phyloP scores from a whole-genome alignment of 2,888 invertebrate species.

The Calliphora vomitoria region DNA sequence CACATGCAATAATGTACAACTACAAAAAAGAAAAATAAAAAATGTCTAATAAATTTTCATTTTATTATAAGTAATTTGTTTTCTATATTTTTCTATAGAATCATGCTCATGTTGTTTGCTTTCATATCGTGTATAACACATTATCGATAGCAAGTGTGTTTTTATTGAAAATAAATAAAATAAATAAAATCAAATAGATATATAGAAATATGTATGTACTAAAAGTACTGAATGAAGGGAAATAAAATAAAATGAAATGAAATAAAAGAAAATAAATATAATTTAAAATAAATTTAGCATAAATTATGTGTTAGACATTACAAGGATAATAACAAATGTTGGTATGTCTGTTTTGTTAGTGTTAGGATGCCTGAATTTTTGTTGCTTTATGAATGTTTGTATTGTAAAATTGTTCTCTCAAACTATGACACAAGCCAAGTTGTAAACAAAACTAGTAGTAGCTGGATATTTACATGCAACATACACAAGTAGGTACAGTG shows the following conservation, averaged over 20 bases:
- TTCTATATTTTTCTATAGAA: not conserved
- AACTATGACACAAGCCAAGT: slow-evolving; percentile 39
- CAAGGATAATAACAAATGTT: slow-evolving; percentile 39
- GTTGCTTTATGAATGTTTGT: not conserved
- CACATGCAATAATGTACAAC: no score
- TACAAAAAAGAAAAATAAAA: not conserved
- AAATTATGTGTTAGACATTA: slow-evolving; percentile 61
- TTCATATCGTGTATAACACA: slow-evolving; percentile 22
- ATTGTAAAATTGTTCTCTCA: not conserved
- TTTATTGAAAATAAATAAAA: slow-evolving; percentile 22
- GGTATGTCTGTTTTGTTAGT: not conserved
- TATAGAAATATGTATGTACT: no score
- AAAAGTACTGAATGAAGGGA: no score
- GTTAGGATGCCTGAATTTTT: not conserved
- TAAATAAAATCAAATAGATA: not conserved
- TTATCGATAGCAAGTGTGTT: slow-evolving; percentile 1
- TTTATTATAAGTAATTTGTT: slow-evolving; percentile 44
- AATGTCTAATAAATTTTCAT: slow-evolving; percentile 41
- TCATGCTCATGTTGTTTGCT: slow-evolving; percentile 33
- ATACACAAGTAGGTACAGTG: slow-evolving; percentile 1
- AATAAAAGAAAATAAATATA: slow-evolving; percentile 49
- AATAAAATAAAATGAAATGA: slow-evolving; percentile 2
- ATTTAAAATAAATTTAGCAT: slow-evolving; percentile 64
- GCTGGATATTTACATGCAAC: not conserved
- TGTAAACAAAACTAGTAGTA: slow-evolving; percentile 51